phyloP scores from a whole-genome alignment of 2,113 vertebrate species.

The Mystacornis crossleyi region DNA sequence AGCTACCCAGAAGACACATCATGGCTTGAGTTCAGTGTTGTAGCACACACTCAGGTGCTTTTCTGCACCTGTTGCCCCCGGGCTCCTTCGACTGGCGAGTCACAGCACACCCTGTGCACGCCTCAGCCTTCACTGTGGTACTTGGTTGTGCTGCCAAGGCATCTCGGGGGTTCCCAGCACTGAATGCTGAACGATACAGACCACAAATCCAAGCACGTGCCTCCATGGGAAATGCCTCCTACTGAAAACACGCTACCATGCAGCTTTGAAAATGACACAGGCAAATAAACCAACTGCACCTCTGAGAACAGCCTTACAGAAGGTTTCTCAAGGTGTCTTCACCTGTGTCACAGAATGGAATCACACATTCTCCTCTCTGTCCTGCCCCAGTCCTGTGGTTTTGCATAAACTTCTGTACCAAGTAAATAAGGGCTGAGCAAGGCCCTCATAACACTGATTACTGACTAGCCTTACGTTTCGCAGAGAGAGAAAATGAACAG shows the following conservation, averaged over 20 bases:
- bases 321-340: background rate
- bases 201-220: fast-evolving
- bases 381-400: background rate
- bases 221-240: background rate
- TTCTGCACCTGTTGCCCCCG: background rate
- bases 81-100: fast-evolving
- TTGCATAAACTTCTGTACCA: background rate
- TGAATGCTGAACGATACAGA: background rate
- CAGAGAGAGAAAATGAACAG: background rate
- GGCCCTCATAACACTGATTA: background rate
- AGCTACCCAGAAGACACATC: background rate
- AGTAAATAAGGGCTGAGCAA: background rate
- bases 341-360: background rate
- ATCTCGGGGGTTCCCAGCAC: background rate
- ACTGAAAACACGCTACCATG: background rate
- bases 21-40: background rate
- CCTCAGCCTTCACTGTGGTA: background rate
- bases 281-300: background rate
- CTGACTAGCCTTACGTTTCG: background rate
- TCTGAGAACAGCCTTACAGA: background rate
- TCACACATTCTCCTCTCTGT: background rate
- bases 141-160: background rate
- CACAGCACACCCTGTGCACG: fast-evolving
- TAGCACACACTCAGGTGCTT: background rate
- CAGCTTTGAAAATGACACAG: background rate